A percentile compares a stretch with the other conserved stretches of the same genome.
These are phyloP conservation scores for Glossosoma conforme DNA, from an alignment of 1,140 invertebrate genomes.

Conservation along the genomic window DNA sequence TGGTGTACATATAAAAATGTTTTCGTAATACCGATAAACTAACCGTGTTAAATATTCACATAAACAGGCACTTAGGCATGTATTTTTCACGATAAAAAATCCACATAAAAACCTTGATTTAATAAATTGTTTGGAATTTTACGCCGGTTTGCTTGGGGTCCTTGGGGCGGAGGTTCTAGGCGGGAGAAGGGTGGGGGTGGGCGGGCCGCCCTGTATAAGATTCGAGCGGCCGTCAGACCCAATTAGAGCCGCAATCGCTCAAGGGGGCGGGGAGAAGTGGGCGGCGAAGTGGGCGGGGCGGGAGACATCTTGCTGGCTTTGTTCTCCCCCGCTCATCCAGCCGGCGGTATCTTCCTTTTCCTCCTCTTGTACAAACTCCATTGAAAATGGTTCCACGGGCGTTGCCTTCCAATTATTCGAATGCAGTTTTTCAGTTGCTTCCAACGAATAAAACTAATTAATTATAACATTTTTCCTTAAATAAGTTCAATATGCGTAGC, in stretches of 20 bases:
- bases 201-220: slow-evolving; percentile 37
- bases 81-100: too few relatives aligned
- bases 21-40: too few relatives aligned
- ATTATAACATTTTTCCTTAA: too few relatives aligned
- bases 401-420: slow-evolving; percentile 27
- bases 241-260: slow-evolving; percentile 53
- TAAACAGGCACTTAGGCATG: too few relatives aligned
- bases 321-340: slow-evolving; percentile 3
- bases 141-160: slow-evolving; percentile 21
- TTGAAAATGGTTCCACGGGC: not conserved
- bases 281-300: slow-evolving; percentile 1
- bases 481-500: too few relatives aligned
- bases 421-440: slow-evolving; percentile 25
- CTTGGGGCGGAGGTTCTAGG: slow-evolving; percentile 8
- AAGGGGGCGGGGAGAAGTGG: slow-evolving; percentile 25
- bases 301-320: slow-evolving; percentile 23
- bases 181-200: slow-evolving; percentile 28
- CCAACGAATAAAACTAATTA: not conserved
- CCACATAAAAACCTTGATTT: too few relatives aligned
- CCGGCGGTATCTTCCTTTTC: slow-evolving; percentile 13
- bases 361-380: slow-evolving; percentile 3
- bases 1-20: too few relatives aligned
- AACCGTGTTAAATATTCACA: slow-evolving; percentile 1
- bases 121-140: too few relatives aligned
- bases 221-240: slow-evolving; percentile 51